phyloP scores from a whole-genome alignment of 2,888 invertebrate species.

The Lasioglossum zephyrum region DNA sequence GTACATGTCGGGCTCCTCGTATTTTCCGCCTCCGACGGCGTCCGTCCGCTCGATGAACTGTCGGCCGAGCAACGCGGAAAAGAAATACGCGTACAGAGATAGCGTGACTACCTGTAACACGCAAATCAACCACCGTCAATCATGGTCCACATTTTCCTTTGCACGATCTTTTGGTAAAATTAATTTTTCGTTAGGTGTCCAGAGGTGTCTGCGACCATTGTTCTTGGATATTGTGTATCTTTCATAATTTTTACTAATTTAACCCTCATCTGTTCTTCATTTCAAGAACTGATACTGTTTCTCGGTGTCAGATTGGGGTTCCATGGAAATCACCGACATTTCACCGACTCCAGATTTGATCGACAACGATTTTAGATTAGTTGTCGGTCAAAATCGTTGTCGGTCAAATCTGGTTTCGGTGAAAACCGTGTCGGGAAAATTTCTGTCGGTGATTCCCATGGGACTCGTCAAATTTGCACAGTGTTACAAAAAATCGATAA shows the following conservation, averaged over 20 bases:
- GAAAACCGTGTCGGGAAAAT: no score
- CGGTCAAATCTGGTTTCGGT: no score
- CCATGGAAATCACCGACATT: no score
- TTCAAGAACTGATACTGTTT: no score
- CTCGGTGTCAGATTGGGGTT: no score
- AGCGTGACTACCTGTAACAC: constrained; percentile 93
- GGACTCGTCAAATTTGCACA: no score
- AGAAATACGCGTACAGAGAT: constrained; percentile 95
- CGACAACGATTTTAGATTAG: no score
- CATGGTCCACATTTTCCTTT: background rate
- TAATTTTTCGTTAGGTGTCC: background rate
- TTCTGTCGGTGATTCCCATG: no score
- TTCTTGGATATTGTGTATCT: background rate
- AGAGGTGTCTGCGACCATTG: background rate
- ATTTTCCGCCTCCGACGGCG: constrained; percentile 83
- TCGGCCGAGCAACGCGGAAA: constrained; percentile 94
- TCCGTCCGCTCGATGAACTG: constrained; percentile 88
- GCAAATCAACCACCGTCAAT: constrained; percentile 6
- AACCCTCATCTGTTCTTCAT: no score
- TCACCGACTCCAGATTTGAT: no score
- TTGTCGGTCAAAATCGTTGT: no score
- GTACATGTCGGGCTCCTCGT: constrained; percentile 92
- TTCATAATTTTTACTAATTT: background rate
- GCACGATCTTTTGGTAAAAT: background rate
- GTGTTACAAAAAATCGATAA: no score